Evolutionary conservation across 2,797 vertebrate genomes (phyloP).

Genomic region (Holocentrus rufus): DNA sequence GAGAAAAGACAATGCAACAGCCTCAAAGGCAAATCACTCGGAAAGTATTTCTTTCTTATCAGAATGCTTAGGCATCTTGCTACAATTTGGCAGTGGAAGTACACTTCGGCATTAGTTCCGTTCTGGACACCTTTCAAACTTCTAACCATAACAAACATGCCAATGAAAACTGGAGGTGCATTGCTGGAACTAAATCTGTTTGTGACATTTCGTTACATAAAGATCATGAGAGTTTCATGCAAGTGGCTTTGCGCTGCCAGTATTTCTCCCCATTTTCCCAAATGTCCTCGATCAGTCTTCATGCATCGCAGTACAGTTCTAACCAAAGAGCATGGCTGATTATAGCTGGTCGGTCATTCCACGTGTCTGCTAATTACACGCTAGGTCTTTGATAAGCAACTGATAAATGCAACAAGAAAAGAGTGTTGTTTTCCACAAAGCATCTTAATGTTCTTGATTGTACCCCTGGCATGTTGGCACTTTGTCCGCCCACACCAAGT

Average conservation of each 20-base stretch:
- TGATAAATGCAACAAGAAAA: slow-evolving; percentile 39
- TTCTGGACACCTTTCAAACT: background rate
- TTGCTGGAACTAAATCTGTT: background rate
- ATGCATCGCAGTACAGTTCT: background rate
- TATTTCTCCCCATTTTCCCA: slow-evolving; percentile 5
- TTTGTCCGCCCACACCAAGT: slow-evolving; percentile 37
- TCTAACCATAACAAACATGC: background rate
- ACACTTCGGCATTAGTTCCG: background rate
- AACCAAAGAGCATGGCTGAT: slow-evolving; percentile 20
- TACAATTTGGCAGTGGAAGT: background rate
- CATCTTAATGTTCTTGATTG: slow-evolving; percentile 30
- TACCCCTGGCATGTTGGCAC: slow-evolving; percentile 36
- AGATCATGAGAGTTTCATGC: background rate
- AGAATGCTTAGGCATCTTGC: background rate
- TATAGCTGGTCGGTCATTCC: slow-evolving; percentile 29
- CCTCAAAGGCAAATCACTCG: background rate
- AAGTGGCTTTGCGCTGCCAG: background rate
- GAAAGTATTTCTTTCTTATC: background rate
- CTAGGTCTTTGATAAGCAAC: slow-evolving; percentile 29
- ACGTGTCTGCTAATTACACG: slow-evolving; percentile 38
- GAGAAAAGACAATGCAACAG: background rate
- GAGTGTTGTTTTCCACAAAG: slow-evolving; percentile 23
- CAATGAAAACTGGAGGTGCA: background rate
- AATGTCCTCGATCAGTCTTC: background rate
- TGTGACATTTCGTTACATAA: background rate